Conservation (phyloP, 1,140 invertebrate genomes). For the Bacillus rossius region DNA sequence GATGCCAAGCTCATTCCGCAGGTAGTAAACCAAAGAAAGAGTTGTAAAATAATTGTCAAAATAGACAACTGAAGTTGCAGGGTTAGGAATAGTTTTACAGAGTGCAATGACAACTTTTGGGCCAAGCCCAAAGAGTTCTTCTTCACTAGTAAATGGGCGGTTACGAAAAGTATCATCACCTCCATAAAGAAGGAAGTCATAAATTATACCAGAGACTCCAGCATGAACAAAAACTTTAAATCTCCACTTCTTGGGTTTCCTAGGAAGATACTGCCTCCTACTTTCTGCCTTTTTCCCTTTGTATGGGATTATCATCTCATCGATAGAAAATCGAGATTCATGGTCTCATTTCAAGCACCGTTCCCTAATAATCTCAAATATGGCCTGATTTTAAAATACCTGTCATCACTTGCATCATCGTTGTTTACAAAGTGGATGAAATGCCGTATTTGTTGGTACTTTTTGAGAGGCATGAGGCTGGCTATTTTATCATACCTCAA, state of each 20-base stretch:
- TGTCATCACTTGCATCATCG: neutral
- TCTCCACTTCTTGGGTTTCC: conserved; percentile 31
- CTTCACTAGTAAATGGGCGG: neutral
- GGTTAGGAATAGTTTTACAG: neutral
- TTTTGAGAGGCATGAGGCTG: too few relatives aligned
- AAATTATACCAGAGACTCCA: conserved; percentile 18
- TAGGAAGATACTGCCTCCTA: conserved; percentile 28
- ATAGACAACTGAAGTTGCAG: neutral
- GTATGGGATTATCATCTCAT: conserved; percentile 34
- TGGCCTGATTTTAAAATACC: conserved; percentile 16
- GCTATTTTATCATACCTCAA: too few relatives aligned
- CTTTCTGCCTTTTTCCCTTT: conserved; percentile 23
- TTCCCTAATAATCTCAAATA: conserved; percentile 16
- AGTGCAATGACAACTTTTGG: conserved; percentile 1
- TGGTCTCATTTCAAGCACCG: conserved; percentile 26
- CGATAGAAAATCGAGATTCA: conserved; percentile 34
- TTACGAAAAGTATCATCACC: conserved; percentile 9
- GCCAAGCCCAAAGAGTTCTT: neutral
- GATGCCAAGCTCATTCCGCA: neutral
- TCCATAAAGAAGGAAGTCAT: conserved; percentile 24
- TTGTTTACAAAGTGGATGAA: too few relatives aligned
- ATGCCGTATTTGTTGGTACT: too few relatives aligned
- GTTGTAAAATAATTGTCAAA: conserved; percentile 9
- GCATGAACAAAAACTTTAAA: conserved; percentile 26
- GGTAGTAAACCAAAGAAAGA: neutral